These are phyloP conservation scores for Formica selysi DNA, from an alignment of 1,140 invertebrate species.

Conservation along the genomic window DNA sequence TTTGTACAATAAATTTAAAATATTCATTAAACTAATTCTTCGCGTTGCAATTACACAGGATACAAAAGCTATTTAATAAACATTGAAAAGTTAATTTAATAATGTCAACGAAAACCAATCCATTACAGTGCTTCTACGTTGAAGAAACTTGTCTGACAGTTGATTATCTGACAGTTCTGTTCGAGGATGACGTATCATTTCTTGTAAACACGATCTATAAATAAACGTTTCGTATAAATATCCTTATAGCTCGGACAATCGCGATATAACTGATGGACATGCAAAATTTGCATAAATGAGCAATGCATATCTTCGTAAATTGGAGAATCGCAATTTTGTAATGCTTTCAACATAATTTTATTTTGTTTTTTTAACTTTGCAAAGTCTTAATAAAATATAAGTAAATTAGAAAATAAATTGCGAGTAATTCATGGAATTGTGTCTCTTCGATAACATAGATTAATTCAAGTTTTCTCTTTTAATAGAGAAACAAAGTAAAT, in stretches of 20 bases:
- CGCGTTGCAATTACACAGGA: neutral
- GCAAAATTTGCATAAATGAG: neutral
- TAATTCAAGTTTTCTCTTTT: too few species aligned
- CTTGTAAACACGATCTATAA: conserved; percentile 21
- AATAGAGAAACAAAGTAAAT: too few species aligned
- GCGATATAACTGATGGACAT: conserved; percentile 30
- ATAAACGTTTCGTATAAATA: conserved; percentile 31
- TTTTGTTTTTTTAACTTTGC: too few species aligned
- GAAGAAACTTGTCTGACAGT: conserved; percentile 9
- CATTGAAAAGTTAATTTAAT: conserved; percentile 2
- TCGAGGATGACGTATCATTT: neutral
- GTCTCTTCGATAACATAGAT: too few species aligned
- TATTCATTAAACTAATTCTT: neutral
- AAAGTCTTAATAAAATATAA: neutral
- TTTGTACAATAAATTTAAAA: neutral
- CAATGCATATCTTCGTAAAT: neutral
- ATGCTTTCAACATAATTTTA: neutral
- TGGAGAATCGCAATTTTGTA: neutral
- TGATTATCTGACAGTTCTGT: conserved; percentile 13
- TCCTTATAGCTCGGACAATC: neutral
- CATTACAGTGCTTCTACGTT: conserved; percentile 9
- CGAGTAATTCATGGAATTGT: neutral
- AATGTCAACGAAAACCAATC: conserved; percentile 21
- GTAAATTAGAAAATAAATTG: conserved; percentile 4
- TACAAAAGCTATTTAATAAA: conserved; percentile 27